Percentiles rank a stretch among this genome's conserved stretches.
Conservation (phyloP, 2,888 invertebrate species). For the Galerucella calmariensis region DNA sequence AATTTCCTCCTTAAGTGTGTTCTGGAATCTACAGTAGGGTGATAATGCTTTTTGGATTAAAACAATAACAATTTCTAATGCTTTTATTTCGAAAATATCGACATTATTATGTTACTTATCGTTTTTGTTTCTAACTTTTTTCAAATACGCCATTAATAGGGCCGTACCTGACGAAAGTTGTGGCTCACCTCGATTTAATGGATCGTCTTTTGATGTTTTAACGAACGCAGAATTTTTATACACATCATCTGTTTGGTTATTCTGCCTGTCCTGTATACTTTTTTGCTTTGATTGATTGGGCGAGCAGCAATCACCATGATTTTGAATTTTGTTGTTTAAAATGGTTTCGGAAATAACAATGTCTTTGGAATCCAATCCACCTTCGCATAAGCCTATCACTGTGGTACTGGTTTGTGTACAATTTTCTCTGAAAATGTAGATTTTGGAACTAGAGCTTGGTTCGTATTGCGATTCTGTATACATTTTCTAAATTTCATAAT, state of each 20-base stretch:
- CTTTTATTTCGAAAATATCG: too few species aligned
- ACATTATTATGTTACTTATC: not conserved
- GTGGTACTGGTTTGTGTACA: conserved; percentile 2
- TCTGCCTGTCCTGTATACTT: not conserved
- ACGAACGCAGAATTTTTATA: not conserved
- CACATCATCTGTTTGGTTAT: not conserved
- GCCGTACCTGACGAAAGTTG: not conserved
- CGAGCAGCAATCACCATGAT: not conserved
- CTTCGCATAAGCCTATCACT: not conserved
- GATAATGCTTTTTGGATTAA: too few species aligned
- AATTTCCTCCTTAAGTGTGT: too few species aligned
- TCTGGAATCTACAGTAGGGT: too few species aligned
- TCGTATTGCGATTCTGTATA: not conserved
- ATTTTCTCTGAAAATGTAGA: conserved; percentile 5
- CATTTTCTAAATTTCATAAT: not conserved
- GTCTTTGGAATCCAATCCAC: not conserved
- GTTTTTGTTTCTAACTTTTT: not conserved
- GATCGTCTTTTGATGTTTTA: not conserved
- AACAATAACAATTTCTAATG: too few species aligned
- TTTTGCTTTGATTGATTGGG: not conserved
- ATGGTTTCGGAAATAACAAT: not conserved
- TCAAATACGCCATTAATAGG: not conserved
- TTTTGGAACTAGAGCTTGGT: not conserved
- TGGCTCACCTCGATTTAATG: not conserved
- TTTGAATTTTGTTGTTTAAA: not conserved